Conservation (phyloP, 2,113 vertebrate genomes). For the Stomatorhinus ivindoensis region DNA sequence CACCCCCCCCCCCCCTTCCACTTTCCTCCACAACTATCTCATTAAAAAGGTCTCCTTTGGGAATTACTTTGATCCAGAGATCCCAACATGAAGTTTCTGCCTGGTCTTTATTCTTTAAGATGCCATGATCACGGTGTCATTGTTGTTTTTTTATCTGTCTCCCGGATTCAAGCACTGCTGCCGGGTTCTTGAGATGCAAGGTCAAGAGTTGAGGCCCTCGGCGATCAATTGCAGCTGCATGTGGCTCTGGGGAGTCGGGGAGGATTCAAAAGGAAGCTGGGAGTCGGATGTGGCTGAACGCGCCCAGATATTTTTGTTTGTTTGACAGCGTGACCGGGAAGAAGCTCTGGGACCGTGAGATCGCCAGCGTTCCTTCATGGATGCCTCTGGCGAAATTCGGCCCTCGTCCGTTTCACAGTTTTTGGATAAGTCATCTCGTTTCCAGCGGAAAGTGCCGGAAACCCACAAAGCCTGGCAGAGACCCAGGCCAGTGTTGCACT, state of each 20-base stretch:
- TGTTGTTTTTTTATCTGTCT: slow-evolving; percentile 34
- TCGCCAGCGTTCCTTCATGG: background rate
- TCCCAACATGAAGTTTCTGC: slow-evolving; percentile 52
- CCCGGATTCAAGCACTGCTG: slow-evolving; percentile 29
- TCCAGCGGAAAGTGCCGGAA: background rate
- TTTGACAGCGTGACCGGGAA: background rate
- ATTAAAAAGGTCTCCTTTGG: slow-evolving; percentile 50
- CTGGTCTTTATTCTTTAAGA: slow-evolving; percentile 42
- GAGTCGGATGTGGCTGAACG: background rate
- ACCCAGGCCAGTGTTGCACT: background rate
- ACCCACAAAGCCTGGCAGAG: background rate
- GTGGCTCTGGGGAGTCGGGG: too few relatives aligned
- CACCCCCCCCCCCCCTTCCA: slow-evolving; percentile 25
- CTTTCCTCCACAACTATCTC: slow-evolving; percentile 42
- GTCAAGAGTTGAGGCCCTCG: slow-evolving; percentile 43
- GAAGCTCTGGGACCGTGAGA: background rate
- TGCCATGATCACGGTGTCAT: slow-evolving; percentile 25
- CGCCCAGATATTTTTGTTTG: background rate
- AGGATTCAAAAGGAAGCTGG: background rate
- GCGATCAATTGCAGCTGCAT: slow-evolving; percentile 34
- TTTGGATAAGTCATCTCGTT: background rate
- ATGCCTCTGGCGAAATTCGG: background rate
- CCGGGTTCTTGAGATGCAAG: slow-evolving; percentile 27
- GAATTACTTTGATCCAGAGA: slow-evolving; percentile 55
- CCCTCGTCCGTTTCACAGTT: background rate